These are phyloP conservation scores for Diarsia rubi DNA, from an alignment of 2,888 invertebrate genomes.

Conservation along the genomic window DNA sequence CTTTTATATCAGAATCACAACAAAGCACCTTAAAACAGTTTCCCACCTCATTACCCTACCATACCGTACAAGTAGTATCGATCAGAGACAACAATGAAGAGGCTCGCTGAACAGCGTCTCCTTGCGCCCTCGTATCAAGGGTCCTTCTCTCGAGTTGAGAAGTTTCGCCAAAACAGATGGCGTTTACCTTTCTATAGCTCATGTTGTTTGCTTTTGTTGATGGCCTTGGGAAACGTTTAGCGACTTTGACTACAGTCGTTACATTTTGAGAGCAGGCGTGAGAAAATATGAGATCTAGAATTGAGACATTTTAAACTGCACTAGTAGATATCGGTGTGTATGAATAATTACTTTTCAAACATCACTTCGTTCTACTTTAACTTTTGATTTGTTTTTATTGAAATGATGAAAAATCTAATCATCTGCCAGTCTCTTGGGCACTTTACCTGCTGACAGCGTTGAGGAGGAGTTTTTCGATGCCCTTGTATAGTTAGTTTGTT, in stretches of 20 bases:
- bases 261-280: neutral
- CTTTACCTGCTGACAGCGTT: too few species aligned
- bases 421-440: too few species aligned
- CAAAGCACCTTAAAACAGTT: neutral
- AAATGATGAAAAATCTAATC: too few species aligned
- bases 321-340: neutral
- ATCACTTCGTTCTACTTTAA: too few species aligned
- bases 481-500: too few species aligned
- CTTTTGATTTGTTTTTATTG: too few species aligned
- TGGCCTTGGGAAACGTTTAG: neutral
- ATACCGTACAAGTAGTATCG: slow-evolving; percentile 26
- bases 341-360: neutral
- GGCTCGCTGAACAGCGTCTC: slow-evolving; percentile 12
- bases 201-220: slow-evolving; percentile 1
- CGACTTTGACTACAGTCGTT: neutral
- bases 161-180: slow-evolving; percentile 45
- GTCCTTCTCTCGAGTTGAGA: slow-evolving; percentile 28
- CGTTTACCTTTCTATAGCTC: slow-evolving; percentile 20
- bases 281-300: neutral
- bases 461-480: too few species aligned
- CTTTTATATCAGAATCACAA: too few species aligned
- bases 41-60: slow-evolving; percentile 25
- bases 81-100: slow-evolving; percentile 46
- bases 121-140: slow-evolving; percentile 30
- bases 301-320: neutral